Percentiles rank a stretch among this genome's conserved stretches.
Evolutionary conservation across 2,113 vertebrate species (phyloP).

Genomic region (Oplegnathus fasciatus): DNA sequence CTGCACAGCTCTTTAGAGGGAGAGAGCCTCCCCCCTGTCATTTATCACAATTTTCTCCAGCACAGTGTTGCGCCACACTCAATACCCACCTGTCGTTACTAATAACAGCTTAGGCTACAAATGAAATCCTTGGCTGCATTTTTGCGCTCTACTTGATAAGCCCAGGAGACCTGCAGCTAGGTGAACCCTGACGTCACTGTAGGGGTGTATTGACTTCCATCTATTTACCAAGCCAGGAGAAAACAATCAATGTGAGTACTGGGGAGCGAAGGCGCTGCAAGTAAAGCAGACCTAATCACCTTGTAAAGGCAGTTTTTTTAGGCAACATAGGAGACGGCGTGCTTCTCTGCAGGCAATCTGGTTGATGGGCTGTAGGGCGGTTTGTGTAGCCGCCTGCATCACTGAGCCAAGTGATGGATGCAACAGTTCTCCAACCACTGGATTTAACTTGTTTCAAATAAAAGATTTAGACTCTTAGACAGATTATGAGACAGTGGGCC

Average conservation of each 20-base stretch:
- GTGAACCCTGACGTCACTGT: conserved; percentile 69
- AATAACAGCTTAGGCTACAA: conserved; percentile 69
- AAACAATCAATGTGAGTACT: conserved; percentile 74
- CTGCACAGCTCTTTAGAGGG: conserved; percentile 40
- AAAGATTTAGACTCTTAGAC: neutral
- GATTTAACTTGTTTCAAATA: conserved; percentile 1
- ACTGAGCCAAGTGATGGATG: conserved; percentile 35
- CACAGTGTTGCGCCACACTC: conserved; percentile 58
- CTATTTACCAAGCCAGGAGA: conserved; percentile 64
- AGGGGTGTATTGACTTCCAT: conserved; percentile 65
- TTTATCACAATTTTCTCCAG: conserved; percentile 75
- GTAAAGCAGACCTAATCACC: conserved; percentile 65
- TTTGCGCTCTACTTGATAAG: conserved; percentile 67
- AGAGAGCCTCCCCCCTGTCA: conserved; percentile 34
- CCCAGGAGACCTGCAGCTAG: conserved; percentile 55
- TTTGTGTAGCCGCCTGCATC: conserved; percentile 27
- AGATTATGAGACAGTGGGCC: neutral
- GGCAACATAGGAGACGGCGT: conserved; percentile 19
- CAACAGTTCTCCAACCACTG: neutral
- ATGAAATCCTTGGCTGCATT: conserved; percentile 71
- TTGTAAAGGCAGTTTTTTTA: conserved; percentile 30
- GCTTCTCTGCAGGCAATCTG: conserved; percentile 23
- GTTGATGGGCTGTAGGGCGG: conserved; percentile 17
- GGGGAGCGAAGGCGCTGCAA: conserved; percentile 43
- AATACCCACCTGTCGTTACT: conserved; percentile 73